Percentiles rank a stretch among this genome's conserved stretches.
Conservation (phyloP, 2,888 invertebrate species). For the Tridacna crocea region DNA sequence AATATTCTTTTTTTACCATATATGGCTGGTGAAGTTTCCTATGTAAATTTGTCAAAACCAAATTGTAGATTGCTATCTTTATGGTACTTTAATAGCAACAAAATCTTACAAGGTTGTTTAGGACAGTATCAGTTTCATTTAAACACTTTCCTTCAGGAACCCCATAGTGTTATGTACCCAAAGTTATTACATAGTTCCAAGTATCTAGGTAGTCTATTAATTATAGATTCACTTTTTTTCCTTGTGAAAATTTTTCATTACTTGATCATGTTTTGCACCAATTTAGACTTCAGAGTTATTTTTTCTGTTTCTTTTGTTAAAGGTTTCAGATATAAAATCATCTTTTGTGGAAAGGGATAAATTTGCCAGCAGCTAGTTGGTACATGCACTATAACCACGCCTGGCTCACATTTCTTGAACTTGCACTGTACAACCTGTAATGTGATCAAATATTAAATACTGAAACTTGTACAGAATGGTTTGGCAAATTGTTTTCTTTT, state of each 20-base stretch:
- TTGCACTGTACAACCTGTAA: background rate
- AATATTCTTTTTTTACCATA: slow-evolving; percentile 2
- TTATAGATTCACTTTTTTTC: no score
- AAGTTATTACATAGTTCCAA: no score
- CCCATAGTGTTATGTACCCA: no score
- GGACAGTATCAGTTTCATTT: slow-evolving; percentile 6
- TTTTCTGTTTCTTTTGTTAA: no score
- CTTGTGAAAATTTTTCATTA: no score
- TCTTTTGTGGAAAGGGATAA: background rate
- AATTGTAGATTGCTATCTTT: slow-evolving; percentile 34
- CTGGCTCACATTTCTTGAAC: background rate
- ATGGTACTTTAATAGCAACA: slow-evolving; percentile 25
- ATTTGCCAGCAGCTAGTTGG: background rate
- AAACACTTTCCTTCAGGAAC: background rate
- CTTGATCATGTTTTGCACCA: no score
- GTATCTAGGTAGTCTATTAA: no score
- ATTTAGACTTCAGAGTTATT: no score
- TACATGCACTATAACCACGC: background rate
- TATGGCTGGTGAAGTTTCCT: slow-evolving; percentile 7
- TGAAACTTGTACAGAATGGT: background rate
- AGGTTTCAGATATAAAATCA: no score
- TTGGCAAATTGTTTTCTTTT: background rate
- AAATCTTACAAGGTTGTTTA: slow-evolving; percentile 17
- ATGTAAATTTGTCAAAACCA: slow-evolving; percentile 24
- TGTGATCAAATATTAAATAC: background rate